Conservation (phyloP, 2,113 vertebrate genomes). For the Spermophilus dauricus region DNA sequence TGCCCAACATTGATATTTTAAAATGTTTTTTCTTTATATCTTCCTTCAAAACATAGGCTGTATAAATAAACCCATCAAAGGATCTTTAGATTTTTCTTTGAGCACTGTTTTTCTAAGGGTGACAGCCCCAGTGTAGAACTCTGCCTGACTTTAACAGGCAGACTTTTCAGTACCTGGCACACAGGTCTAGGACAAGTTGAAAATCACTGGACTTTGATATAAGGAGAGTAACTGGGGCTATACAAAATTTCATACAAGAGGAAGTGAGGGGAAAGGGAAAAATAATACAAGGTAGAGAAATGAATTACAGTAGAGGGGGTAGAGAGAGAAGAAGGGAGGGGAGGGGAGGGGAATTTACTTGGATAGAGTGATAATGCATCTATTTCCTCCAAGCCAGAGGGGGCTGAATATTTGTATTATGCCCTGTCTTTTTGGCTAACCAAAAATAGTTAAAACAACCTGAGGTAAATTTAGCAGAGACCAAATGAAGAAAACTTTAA, state of each 20-base stretch:
- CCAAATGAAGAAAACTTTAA: neutral
- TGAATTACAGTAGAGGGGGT: too few species aligned
- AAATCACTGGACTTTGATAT: too few species aligned
- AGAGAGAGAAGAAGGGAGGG: too few species aligned
- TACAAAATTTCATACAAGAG: too few species aligned
- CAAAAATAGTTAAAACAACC: neutral
- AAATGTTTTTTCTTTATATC: neutral
- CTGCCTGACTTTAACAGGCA: neutral
- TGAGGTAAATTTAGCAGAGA: neutral
- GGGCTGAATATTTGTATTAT: neutral
- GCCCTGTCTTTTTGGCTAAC: neutral
- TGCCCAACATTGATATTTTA: neutral
- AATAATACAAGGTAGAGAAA: too few species aligned
- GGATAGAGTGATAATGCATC: neutral
- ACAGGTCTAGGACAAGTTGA: neutral
- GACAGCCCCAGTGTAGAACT: neutral
- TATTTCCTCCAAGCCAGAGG: constrained; percentile 2
- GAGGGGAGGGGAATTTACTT: too few species aligned
- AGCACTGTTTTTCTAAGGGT: neutral
- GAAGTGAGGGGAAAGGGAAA: too few species aligned
- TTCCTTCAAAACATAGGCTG: neutral
- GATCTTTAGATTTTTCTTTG: neutral
- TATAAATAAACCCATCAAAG: constrained; percentile 35
- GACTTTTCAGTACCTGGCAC: neutral
- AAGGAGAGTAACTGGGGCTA: too few species aligned